Base-by-base conservation (phyloP, 1,140 invertebrate species). In the Heliconius hewitsoni region DNA sequence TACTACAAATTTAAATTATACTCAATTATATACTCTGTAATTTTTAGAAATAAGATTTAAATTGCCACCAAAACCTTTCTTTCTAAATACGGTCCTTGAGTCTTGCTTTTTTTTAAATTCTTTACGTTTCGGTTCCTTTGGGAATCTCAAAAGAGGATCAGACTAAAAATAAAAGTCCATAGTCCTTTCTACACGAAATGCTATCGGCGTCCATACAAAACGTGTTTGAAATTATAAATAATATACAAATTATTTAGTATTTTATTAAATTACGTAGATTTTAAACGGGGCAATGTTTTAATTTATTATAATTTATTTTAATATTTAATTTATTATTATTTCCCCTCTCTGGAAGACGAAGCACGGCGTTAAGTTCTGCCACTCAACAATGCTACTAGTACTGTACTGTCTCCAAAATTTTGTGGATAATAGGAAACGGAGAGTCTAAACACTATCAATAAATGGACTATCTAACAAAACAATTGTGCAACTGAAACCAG, bases 191-290 rank as follows among this genome's bases (percentile, higher is more conserved):
- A 66, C 60, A 66, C 60, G 60, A 30, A 66, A 66, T 30, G 60
- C 60, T 66, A 30, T 66, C 60, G 60, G 60, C 60, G 60, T 27
- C 13, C 13, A 66, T 66, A 66, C 23, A 16, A 2, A 46, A 66
- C 60, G 9, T 66, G 60, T 66, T 66, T 66, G 42, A 66, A 66
- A 66, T 66, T 66, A 66, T 66, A 66, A 66, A 66, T 66, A 66
- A 27, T 27, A 27, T 9, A 13, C n/a, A 66, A 66, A 27, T 27
- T 66, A 66, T 27, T 9, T 23, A 57, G 16, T 66, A 66, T 66
- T 23, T 30, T 57, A 23, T 9, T 57, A 57, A 57, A n/a, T 57
- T 57, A 8, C 19, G 8, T n/a, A 57, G 8, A n/a, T 55, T 55
- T 55, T n/a, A 55, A n/a, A n/a, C 19, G 6, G 4, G 0, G 42